These are phyloP conservation scores for Hydrocynus forskahlii DNA, from an alignment of 2,797 vertebrate genomes.

Conservation along the genomic window DNA sequence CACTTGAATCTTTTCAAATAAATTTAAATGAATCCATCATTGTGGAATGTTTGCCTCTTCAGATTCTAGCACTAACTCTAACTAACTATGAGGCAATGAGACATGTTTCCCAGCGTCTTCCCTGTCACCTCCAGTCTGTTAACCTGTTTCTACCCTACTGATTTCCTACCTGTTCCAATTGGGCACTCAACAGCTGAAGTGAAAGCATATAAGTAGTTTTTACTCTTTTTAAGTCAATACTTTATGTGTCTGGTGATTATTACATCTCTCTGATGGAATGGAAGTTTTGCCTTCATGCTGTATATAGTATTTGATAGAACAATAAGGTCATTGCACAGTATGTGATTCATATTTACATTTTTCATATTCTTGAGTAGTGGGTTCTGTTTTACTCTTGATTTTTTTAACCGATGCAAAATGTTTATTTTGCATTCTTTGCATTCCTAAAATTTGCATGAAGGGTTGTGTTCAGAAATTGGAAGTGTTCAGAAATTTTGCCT, in stretches of 20 bases:
- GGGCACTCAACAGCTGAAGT: constrained; percentile 77
- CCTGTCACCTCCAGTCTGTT: constrained; percentile 64
- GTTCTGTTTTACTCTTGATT: neutral
- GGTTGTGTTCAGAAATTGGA: neutral
- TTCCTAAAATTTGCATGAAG: constrained; percentile 10
- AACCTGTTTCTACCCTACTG: constrained; percentile 68
- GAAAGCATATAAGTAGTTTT: constrained; percentile 21
- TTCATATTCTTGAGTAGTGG: neutral
- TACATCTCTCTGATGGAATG: neutral
- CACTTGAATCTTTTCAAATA: neutral
- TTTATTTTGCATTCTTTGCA: neutral
- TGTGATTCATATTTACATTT: neutral
- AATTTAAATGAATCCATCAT: neutral
- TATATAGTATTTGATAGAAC: neutral
- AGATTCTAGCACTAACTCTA: constrained; percentile 18
- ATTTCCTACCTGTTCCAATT: constrained; percentile 93
- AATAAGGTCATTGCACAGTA: neutral
- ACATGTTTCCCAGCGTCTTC: neutral
- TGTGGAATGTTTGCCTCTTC: neutral
- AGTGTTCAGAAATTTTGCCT: neutral
- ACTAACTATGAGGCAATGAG: constrained; percentile 18
- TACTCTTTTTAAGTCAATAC: neutral
- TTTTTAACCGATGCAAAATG: neutral
- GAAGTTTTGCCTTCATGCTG: too few relatives aligned
- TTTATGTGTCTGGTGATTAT: neutral